Conservation (phyloP, 2,888 invertebrate species). For the Spodoptera littoralis region DNA sequence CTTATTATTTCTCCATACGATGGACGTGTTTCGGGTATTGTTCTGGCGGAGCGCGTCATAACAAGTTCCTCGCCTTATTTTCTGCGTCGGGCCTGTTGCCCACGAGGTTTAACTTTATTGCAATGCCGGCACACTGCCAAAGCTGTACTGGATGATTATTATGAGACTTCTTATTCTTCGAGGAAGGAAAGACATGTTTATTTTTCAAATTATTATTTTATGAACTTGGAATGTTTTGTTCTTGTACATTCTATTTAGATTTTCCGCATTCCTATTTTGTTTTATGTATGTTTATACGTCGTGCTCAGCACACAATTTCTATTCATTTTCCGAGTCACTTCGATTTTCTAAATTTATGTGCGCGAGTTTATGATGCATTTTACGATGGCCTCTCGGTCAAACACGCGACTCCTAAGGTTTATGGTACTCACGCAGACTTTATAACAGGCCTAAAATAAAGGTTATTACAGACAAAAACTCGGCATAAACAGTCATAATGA, state of each 20-base stretch:
- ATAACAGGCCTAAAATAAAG: constrained; percentile 76
- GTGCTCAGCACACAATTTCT: constrained; percentile 57
- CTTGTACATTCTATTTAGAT: constrained; percentile 37
- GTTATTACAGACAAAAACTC: constrained; percentile 60
- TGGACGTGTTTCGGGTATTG: constrained; percentile 60
- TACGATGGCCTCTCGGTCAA: constrained; percentile 84
- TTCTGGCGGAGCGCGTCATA: constrained; percentile 62
- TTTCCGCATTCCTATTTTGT: constrained; percentile 34
- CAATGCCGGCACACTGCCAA: constrained; percentile 77
- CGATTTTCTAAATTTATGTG: constrained; percentile 83
- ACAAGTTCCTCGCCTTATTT: constrained; percentile 69
- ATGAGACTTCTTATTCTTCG: constrained; percentile 68
- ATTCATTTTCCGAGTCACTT: constrained; percentile 73
- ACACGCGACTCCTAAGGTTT: constrained; percentile 82
- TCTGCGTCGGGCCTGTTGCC: constrained; percentile 70
- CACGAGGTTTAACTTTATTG: constrained; percentile 78
- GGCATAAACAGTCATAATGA: constrained; percentile 34
- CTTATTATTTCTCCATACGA: constrained; percentile 53
- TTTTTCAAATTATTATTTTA: constrained; percentile 50
- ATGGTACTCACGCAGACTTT: constrained; percentile 79
- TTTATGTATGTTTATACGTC: constrained; percentile 25
- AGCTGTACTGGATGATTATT: constrained; percentile 73
- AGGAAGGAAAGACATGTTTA: constrained; percentile 52
- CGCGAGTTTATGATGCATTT: constrained; percentile 82
- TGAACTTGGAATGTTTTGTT: constrained; percentile 40